A percentile compares a stretch with the other conserved stretches of the same genome.
phyloP scores from a whole-genome alignment of 2,888 invertebrate genomes.

The Tyria jacobaeae region DNA sequence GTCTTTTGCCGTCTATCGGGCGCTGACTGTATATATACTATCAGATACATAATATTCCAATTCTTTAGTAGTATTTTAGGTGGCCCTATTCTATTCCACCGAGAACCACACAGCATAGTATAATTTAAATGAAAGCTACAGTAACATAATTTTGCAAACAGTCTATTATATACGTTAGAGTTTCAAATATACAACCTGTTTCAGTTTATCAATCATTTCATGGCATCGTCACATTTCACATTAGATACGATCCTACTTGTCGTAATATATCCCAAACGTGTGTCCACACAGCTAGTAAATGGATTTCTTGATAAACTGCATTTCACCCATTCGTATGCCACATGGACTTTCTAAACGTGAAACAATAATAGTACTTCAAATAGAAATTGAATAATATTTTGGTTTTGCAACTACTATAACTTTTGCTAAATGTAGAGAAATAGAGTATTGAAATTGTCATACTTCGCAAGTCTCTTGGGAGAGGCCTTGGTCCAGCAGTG shows the following conservation, averaged over 20 bases:
- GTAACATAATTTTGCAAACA: no score
- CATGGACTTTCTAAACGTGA: neutral
- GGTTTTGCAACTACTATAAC: neutral
- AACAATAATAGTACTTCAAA: neutral
- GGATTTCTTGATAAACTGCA: conserved; percentile 18
- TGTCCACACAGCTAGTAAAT: conserved; percentile 13
- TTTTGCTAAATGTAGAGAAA: no score
- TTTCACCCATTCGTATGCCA: conserved; percentile 11
- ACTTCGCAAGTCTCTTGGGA: no score
- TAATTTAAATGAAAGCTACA: no score
- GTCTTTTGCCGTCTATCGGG: no score
- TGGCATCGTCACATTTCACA: conserved; percentile 15
- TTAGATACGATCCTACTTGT: conserved; percentile 13
- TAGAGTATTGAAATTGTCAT: no score
- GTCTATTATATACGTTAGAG: neutral
- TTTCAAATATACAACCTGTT: neutral
- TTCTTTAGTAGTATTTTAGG: no score
- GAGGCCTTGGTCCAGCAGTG: no score
- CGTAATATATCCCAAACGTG: conserved; percentile 14
- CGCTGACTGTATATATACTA: no score
- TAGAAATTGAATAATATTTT: neutral
- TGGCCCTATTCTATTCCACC: no score
- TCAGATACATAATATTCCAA: no score
- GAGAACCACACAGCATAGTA: no score
- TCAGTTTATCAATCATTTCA: conserved; percentile 4